Percentiles rank a stretch among this genome's conserved stretches.
Evolutionary conservation across 2,113 vertebrate genomes (phyloP).

Genomic region (Gasterosteus aculeatus): DNA sequence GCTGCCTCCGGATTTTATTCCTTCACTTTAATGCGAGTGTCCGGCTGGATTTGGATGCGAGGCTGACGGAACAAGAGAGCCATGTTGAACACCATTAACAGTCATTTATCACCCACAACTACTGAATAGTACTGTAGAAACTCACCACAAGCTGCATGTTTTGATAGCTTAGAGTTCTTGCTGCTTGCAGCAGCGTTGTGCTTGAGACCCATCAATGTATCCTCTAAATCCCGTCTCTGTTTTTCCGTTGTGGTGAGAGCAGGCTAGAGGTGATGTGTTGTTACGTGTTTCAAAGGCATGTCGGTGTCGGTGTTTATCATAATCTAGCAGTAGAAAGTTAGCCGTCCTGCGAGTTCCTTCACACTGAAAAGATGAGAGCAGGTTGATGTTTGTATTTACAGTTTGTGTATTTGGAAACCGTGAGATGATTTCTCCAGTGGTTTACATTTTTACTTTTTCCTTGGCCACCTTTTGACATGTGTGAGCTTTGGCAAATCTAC

Average conservation of each 20-base stretch:
- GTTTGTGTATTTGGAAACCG: slow-evolving; percentile 50
- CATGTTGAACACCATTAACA: slow-evolving; percentile 61
- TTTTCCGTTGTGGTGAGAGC: slow-evolving; percentile 55
- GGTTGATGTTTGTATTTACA: slow-evolving; percentile 59
- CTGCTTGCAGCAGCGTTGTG: slow-evolving; percentile 65
- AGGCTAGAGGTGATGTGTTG: slow-evolving; percentile 61
- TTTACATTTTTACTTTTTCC: slow-evolving; percentile 49
- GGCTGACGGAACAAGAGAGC: slow-evolving; percentile 63
- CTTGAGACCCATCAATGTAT: slow-evolving; percentile 66
- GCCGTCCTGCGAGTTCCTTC: slow-evolving; percentile 56
- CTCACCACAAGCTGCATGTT: slow-evolving; percentile 76
- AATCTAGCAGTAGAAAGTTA: slow-evolving; percentile 69
- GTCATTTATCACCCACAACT: slow-evolving; percentile 54
- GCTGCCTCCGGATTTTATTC: slow-evolving; percentile 38
- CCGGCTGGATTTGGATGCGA: slow-evolving; percentile 43
- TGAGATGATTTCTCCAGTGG: slow-evolving; percentile 40
- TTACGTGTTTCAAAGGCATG: slow-evolving; percentile 78
- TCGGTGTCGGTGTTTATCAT: slow-evolving; percentile 70
- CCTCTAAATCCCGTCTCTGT: slow-evolving; percentile 65
- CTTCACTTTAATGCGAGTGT: slow-evolving; percentile 49
- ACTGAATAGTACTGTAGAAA: slow-evolving; percentile 72
- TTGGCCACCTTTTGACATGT: slow-evolving; percentile 35
- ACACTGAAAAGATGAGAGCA: slow-evolving; percentile 59
- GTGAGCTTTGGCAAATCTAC: slow-evolving; percentile 32
- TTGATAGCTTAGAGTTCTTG: slow-evolving; percentile 65